These are phyloP conservation scores for Gobius niger DNA, from an alignment of 2,113 vertebrate species.

Conservation along the genomic window DNA sequence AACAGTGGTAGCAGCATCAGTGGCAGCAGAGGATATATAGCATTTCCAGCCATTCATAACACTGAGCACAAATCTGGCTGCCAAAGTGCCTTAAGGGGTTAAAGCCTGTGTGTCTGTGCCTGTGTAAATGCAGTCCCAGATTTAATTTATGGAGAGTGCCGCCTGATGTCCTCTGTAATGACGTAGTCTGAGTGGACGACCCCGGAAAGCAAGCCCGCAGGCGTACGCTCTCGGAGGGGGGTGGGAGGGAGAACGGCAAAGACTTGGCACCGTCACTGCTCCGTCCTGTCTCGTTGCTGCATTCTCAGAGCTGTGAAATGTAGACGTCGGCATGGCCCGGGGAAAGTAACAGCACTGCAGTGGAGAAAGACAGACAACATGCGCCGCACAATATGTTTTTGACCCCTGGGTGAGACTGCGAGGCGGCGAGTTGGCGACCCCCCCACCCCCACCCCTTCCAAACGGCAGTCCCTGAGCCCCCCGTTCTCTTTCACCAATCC, in stretches of 20 bases:
- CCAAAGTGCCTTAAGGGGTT: constrained; percentile 29
- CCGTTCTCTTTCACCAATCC: constrained; percentile 13
- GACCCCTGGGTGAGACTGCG: constrained; percentile 8
- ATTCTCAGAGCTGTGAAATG: constrained; percentile 57
- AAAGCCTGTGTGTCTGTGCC: constrained; percentile 29
- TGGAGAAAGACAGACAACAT: constrained; percentile 38
- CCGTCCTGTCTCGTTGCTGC: constrained; percentile 60
- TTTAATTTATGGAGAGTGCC: constrained; percentile 71
- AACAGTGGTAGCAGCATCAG: not conserved
- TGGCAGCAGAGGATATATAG: not conserved
- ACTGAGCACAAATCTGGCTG: not conserved
- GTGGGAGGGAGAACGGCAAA: constrained; percentile 23
- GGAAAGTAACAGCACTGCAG: constrained; percentile 51
- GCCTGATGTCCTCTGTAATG: constrained; percentile 67
- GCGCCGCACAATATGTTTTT: constrained; percentile 34
- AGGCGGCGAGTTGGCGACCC: not conserved
- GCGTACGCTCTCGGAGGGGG: constrained; percentile 58
- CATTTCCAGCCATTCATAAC: not conserved
- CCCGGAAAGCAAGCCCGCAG: constrained; percentile 60
- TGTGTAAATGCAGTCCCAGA: constrained; percentile 54
- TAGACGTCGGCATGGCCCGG: constrained; percentile 50
- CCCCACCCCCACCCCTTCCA: constrained; percentile 16
- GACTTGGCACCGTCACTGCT: constrained; percentile 59
- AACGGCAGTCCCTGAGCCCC: constrained; percentile 17
- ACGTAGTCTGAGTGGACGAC: constrained; percentile 65